These are phyloP conservation scores for Hylaea fasciaria DNA, from an alignment of 2,888 invertebrate genomes.

Conservation along the genomic window DNA sequence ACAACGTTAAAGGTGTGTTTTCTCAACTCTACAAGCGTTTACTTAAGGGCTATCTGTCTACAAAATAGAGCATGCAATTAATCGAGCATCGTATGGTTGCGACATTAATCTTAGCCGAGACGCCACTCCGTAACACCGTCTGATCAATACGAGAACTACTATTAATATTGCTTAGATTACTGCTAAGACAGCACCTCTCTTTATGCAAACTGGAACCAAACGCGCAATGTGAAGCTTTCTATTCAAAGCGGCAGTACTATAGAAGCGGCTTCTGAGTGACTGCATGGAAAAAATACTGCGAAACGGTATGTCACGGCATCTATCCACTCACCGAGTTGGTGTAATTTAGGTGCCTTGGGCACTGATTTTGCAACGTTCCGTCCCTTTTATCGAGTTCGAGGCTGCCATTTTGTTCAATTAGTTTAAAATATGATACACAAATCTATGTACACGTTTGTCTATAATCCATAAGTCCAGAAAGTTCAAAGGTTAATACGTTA, in stretches of 20 bases:
- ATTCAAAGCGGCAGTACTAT: conserved; percentile 27
- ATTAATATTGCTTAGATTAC: conserved; percentile 45
- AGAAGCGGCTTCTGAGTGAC: conserved; percentile 39
- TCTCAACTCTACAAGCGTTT: conserved; percentile 47
- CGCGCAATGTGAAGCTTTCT: conserved; percentile 45
- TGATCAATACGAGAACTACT: conserved; percentile 46
- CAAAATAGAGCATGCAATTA: conserved; percentile 70
- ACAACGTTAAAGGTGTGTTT: conserved; percentile 52
- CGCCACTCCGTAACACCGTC: conserved; percentile 44
- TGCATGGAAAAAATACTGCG: conserved; percentile 63
- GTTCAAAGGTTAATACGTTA: conserved; percentile 44
- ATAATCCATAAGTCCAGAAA: conserved; percentile 25
- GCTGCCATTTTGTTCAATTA: conserved; percentile 33
- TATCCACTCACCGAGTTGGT: conserved; percentile 57
- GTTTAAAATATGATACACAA: conserved; percentile 26
- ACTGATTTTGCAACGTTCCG: conserved; percentile 60
- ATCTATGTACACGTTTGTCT: conserved; percentile 10
- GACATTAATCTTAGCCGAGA: conserved; percentile 59
- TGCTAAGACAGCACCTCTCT: conserved; percentile 4
- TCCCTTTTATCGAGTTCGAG: conserved; percentile 45
- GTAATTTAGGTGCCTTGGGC: conserved; percentile 58
- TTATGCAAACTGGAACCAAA: conserved; percentile 8
- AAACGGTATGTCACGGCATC: conserved; percentile 68
- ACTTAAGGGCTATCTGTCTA: conserved; percentile 58
- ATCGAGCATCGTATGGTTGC: conserved; percentile 69